phyloP scores from a whole-genome alignment of 2,797 vertebrate genomes.

The Peromyscus eremicus region DNA sequence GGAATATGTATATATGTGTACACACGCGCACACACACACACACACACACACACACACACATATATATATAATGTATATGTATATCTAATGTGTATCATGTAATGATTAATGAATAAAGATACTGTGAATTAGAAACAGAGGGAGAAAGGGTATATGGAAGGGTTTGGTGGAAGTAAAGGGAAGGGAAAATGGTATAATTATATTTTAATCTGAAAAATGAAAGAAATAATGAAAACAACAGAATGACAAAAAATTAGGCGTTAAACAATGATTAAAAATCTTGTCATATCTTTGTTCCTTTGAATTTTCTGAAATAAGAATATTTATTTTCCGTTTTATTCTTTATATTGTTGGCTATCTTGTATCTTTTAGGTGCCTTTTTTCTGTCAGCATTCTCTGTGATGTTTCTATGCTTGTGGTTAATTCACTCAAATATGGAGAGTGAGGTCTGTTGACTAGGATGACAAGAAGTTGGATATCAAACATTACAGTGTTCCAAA shows the following conservation, averaged over 20 bases:
- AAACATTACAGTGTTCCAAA: background rate
- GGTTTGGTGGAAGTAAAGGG: background rate
- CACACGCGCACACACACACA: no score
- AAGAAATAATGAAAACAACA: background rate
- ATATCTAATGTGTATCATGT: background rate
- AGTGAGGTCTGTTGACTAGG: background rate
- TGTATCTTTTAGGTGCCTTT: background rate
- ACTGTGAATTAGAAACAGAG: background rate
- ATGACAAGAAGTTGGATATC: background rate
- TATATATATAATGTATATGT: background rate
- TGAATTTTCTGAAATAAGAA: background rate
- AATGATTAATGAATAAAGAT: background rate
- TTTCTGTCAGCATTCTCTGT: background rate
- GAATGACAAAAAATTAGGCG: background rate
- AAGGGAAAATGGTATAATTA: background rate
- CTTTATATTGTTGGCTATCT: background rate
- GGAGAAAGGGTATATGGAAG: background rate
- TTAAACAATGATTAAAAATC: background rate
- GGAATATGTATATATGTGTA: background rate
- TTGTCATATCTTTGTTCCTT: background rate
- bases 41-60: no score
- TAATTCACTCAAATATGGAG: background rate
- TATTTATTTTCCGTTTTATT: background rate
- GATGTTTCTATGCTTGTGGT: background rate
- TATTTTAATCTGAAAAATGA: background rate